Evolutionary conservation across 2,113 vertebrate genomes (phyloP).

Genomic region (Pachypanchax playfairii): DNA sequence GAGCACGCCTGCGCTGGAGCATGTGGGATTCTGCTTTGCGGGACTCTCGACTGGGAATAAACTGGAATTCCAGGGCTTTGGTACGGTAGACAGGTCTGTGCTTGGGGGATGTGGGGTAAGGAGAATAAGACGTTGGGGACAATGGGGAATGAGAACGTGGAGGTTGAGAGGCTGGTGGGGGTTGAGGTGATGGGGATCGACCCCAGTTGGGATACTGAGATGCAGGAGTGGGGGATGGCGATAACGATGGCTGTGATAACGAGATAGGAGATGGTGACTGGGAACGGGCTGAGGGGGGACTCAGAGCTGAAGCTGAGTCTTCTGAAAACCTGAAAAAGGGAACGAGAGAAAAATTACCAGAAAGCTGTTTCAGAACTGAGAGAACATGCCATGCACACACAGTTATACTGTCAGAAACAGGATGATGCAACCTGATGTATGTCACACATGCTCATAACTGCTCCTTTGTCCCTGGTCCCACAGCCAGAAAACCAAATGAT

Average conservation of each 20-base stretch:
- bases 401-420: too few species aligned
- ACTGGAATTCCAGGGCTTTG: slow-evolving; percentile 83
- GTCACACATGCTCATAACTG: too few species aligned
- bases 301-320: slow-evolving; percentile 84
- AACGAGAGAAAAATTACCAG: slow-evolving; percentile 17
- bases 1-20: slow-evolving; percentile 83
- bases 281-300: slow-evolving; percentile 82
- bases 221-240: slow-evolving; percentile 71
- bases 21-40: slow-evolving; percentile 79
- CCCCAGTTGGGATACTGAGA: slow-evolving; percentile 80
- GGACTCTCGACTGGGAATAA: slow-evolving; percentile 81
- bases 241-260: slow-evolving; percentile 79
- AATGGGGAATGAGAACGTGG: slow-evolving; percentile 81
- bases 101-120: slow-evolving; percentile 83
- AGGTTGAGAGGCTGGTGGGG: slow-evolving; percentile 75
- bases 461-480: too few species aligned
- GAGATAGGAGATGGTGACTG: slow-evolving; percentile 80
- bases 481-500: too few species aligned
- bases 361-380: not conserved
- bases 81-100: slow-evolving; percentile 80
- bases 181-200: slow-evolving; percentile 82
- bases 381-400: not conserved
- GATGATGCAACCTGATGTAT: too few species aligned
- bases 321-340: slow-evolving; percentile 83
- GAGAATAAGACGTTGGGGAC: slow-evolving; percentile 84